A percentile compares a stretch with the other conserved stretches of the same genome.
phyloP scores from a whole-genome alignment of 2,797 vertebrate genomes.

The Aulostomus chinensis region DNA sequence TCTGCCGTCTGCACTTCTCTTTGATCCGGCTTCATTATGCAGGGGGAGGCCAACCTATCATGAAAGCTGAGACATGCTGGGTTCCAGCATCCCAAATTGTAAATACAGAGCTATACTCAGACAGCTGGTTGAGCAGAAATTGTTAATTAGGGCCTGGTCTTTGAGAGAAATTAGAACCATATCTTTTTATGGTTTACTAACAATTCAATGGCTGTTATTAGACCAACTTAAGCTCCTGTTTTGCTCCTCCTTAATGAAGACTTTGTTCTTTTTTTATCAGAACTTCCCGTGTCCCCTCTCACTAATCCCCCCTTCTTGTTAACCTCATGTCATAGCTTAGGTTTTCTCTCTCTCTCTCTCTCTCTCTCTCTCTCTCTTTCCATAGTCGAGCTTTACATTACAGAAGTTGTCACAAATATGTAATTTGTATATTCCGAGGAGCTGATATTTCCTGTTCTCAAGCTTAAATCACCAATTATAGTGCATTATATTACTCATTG shows the following conservation, averaged over 20 bases:
- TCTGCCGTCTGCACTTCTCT: conserved; percentile 46
- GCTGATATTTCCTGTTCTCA: neutral
- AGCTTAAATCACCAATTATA: neutral
- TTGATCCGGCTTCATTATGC: conserved; percentile 66
- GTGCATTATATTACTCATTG: neutral
- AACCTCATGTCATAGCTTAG: conserved; percentile 14
- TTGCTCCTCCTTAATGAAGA: conserved; percentile 37
- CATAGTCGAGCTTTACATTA: neutral
- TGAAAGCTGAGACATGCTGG: conserved; percentile 49
- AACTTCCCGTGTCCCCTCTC: conserved; percentile 13
- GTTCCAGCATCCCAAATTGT: conserved; percentile 41
- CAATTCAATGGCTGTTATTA: conserved; percentile 21
- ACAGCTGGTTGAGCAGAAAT: conserved; percentile 32
- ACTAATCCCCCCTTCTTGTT: conserved; percentile 41
- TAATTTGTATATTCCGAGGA: neutral
- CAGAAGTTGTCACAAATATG: conserved; percentile 2
- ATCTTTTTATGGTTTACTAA: conserved; percentile 44
- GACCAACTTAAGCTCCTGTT: conserved; percentile 33
- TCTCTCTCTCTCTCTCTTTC: neutral
- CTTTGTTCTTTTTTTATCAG: conserved; percentile 38
- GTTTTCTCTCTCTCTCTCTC: neutral
- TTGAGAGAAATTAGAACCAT: conserved; percentile 25
- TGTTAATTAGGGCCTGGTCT: conserved; percentile 35
- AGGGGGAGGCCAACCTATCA: conserved; percentile 49
- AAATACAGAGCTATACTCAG: conserved; percentile 39